Percentiles rank a stretch among this genome's conserved stretches.
These are phyloP conservation scores for Meloidogyne hapla DNA, from an alignment of 1,140 invertebrate species.

Conservation along the genomic window DNA sequence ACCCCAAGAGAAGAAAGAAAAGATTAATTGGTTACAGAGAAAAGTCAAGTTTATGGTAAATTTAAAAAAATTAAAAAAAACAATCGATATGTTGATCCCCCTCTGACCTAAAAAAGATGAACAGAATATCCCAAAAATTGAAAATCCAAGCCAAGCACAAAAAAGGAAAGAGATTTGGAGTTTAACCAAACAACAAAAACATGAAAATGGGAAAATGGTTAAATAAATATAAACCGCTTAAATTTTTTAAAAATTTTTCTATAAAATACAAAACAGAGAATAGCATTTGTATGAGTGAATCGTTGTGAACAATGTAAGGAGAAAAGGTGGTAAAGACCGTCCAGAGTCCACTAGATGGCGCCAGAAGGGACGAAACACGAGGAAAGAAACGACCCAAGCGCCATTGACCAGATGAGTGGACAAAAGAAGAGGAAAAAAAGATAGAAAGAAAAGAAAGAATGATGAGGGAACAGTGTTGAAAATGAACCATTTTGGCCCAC, in stretches of 20 bases:
- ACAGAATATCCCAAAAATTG: not conserved
- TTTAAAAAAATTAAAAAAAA: not conserved
- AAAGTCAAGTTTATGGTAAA: not conserved
- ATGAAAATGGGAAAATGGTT: not conserved
- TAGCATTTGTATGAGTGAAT: not conserved
- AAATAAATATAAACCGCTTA: not conserved
- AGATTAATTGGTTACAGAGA: not conserved
- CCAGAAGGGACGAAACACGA: not conserved
- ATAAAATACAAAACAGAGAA: not conserved
- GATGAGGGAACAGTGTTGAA: not conserved
- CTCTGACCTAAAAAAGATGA: not conserved
- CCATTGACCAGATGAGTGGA: slow-evolving; percentile 4
- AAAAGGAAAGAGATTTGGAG: not conserved
- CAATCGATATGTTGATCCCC: not conserved
- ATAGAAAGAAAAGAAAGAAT: not conserved
- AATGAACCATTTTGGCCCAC: not conserved
- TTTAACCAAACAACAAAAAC: not conserved
- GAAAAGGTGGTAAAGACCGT: slow-evolving; percentile 3
- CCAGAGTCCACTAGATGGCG: not conserved
- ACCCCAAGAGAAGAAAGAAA: not conserved
- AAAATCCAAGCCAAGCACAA: not conserved
- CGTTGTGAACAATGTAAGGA: not conserved
- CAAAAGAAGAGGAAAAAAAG: not conserved
- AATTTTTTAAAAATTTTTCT: not conserved
- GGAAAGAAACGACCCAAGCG: slow-evolving; percentile 13